Conservation (phyloP, 1,140 invertebrate genomes). For the Hirudo medicinalis region DNA sequence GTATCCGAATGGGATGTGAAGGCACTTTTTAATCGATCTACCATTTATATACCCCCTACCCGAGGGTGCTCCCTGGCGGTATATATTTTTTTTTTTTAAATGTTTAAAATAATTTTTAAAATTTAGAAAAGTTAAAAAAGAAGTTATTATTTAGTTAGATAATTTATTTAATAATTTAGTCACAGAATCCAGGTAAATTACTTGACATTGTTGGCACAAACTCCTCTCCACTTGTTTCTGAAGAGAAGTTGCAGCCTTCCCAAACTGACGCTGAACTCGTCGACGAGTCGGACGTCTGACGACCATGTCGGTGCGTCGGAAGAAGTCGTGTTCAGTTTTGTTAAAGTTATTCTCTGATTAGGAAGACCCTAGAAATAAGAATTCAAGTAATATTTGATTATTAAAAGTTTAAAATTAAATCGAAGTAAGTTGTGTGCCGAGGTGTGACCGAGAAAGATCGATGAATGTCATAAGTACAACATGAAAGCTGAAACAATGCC, state of each 20-base stretch:
- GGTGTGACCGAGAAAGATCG: no score
- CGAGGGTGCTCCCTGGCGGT: no score
- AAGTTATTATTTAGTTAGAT: no score
- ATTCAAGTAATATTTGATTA: not conserved
- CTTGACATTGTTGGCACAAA: conserved; percentile 95
- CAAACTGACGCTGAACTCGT: conserved; percentile 74
- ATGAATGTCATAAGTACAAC: no score
- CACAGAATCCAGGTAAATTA: conserved; percentile 45
- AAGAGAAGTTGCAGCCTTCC: conserved; percentile 80
- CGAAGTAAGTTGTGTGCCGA: not conserved
- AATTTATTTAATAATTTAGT: no score
- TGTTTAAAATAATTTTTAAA: not conserved
- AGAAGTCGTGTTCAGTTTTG: not conserved
- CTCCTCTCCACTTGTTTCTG: conserved; percentile 77
- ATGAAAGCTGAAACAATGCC: no score
- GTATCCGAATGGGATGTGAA: no score
- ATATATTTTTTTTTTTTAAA: no score
- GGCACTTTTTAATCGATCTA: no score
- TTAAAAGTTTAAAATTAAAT: not conserved
- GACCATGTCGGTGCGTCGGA: conserved; percentile 26
- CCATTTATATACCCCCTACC: no score
- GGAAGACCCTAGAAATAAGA: conserved; percentile 7
- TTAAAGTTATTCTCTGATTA: not conserved
- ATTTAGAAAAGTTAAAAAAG: no score
- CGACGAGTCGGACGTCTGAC: conserved; percentile 62